Evolutionary conservation across 1,140 invertebrate genomes (phyloP), one percentile per base, ranked within the genome.

Genomic region (Monomorium pharaonis): DNA sequence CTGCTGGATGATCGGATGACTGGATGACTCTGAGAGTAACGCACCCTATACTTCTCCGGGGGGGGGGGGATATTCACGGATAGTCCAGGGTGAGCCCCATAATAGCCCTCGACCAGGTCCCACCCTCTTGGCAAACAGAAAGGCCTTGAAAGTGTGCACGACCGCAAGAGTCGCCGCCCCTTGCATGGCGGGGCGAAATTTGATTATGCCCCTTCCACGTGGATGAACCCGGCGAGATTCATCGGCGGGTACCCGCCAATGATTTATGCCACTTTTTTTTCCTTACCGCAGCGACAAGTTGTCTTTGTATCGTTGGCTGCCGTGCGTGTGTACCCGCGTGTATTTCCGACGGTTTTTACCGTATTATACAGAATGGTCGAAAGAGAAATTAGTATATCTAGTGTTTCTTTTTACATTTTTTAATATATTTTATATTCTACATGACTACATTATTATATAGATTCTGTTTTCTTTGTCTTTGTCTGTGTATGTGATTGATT

Each of bases 161-260:
- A 90, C 90, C 89, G 88, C 89, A 90, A 67, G 63, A 91, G 90
- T 91, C 70, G 87, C 89, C 90, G 90, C 90, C 90, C 89, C 89
- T 91, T 67, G 90, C 87, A 91, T 91, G 90, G 90, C 87, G 90
- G 89, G 62, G 80, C 51, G 49, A 91, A 91, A 91, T 91, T 91
- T 91, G 89, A 91, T 91, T 91, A 91, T 91, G 89, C 87, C 87
- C 85, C 88, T 91, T 91, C 90, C 90, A 72, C 89, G 80, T 84
- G 89, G 56, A 86, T 90, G 87, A 91, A 83, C 77, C 65, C 86
- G 58, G 76, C 70, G 42, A 84, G 89, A 90, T 90, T 89, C 89
- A 90, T 88, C 70, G 89, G 44, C 60, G 58, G 65, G 72, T 69
- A 87, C 85, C 88, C 87, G 88, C 51, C 75, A 54, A 87, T 90